These are phyloP conservation scores for Brachyptera putata DNA, from an alignment of 2,888 invertebrate genomes.

Conservation along the genomic window DNA sequence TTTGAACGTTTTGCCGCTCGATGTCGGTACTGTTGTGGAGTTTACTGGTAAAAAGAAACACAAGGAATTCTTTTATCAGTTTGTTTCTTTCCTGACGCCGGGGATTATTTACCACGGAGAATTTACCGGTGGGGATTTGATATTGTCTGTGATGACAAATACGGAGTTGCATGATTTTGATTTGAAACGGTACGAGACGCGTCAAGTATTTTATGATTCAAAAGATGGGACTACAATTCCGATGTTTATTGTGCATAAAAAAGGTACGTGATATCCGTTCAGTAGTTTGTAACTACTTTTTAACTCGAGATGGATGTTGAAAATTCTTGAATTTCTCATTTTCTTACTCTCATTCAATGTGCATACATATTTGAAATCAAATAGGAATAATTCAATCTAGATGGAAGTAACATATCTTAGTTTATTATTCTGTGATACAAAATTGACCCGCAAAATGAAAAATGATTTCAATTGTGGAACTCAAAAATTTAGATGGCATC, in stretches of 20 bases:
- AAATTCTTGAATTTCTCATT: too few relatives aligned
- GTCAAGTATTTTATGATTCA: conserved; percentile 88
- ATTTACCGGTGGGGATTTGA: conserved; percentile 46
- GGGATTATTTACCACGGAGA: conserved; percentile 83
- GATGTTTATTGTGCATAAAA: conserved; percentile 88
- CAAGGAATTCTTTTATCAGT: conserved; percentile 87
- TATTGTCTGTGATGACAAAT: conserved; percentile 80
- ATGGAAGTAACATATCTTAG: too few relatives aligned
- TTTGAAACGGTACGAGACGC: conserved; percentile 69
- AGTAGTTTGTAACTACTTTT: too few relatives aligned
- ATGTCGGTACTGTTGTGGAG: conserved; percentile 80
- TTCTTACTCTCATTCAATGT: too few relatives aligned
- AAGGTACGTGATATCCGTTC: too few relatives aligned
- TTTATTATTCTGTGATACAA: too few relatives aligned
- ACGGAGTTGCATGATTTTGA: conserved; percentile 83
- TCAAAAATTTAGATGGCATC: too few relatives aligned
- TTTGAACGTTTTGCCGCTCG: conserved; percentile 70
- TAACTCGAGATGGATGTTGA: too few relatives aligned
- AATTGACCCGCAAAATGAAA: too few relatives aligned
- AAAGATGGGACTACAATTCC: conserved; percentile 92
- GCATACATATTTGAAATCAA: too few relatives aligned
- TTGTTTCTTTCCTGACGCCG: conserved; percentile 90
- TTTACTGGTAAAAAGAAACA: conserved; percentile 82
- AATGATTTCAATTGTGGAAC: too few relatives aligned
- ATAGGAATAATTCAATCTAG: too few relatives aligned